Evolutionary conservation across 2,888 invertebrate species (phyloP).

Genomic region (Drosophila tripunctata): DNA sequence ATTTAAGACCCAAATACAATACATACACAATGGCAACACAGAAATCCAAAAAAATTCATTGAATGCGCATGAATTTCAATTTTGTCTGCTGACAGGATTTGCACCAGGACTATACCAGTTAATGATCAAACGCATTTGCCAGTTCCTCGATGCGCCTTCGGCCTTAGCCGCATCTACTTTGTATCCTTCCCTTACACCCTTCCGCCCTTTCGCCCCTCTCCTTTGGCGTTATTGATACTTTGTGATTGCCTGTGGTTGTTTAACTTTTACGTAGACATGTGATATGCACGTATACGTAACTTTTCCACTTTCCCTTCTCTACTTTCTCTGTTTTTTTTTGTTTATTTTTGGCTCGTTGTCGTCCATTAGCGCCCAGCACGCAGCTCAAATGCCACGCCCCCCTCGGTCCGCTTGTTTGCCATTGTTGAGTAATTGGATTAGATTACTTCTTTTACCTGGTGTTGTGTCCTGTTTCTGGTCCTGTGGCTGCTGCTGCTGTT

Average conservation of each 20-base stretch:
- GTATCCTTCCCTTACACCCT: no score
- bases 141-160: constrained; percentile 32
- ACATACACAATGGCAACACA: constrained; percentile 15
- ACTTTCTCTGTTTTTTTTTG: constrained; percentile 3
- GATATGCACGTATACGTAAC: constrained; percentile 41
- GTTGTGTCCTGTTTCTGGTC: constrained; percentile 5
- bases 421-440: constrained; percentile 81
- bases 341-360: constrained; percentile 22
- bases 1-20: constrained; percentile 21
- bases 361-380: constrained; percentile 61
- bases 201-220: background rate
- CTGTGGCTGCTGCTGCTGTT: background rate
- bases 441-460: constrained; percentile 68
- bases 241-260: constrained; percentile 73
- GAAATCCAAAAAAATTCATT: constrained; percentile 47
- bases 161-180: no score
- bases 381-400: constrained; percentile 20
- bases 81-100: constrained; percentile 57
- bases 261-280: constrained; percentile 71
- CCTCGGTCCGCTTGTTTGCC: constrained; percentile 64
- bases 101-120: constrained; percentile 50
- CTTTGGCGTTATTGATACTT: constrained; percentile 56
- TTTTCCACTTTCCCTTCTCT: background rate
- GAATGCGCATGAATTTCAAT: constrained; percentile 74
- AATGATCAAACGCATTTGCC: constrained; percentile 68